Percentiles rank a stretch among this genome's conserved stretches.
These are phyloP conservation scores for Setophaga petechia DNA, from an alignment of 2,113 vertebrate species.

Conservation along the genomic window DNA sequence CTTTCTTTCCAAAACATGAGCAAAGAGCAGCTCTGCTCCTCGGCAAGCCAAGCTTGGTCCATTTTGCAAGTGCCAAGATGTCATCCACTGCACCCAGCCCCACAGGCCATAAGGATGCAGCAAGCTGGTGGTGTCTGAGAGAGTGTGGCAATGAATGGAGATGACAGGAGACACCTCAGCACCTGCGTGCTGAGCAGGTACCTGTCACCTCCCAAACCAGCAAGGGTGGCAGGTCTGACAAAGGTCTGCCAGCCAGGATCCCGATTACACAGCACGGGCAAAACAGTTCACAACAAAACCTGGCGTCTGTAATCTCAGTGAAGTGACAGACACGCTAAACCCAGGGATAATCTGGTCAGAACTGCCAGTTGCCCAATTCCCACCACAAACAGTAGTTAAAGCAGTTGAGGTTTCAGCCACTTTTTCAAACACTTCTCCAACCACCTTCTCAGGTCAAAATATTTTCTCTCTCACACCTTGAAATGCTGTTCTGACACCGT, in stretches of 20 bases:
- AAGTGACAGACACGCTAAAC: neutral
- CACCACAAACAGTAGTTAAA: neutral
- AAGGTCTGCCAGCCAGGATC: neutral
- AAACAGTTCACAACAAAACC: neutral
- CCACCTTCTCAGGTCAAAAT: neutral
- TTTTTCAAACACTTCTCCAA: neutral
- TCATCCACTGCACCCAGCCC: neutral
- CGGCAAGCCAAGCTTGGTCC: neutral
- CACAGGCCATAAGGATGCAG: accelerated
- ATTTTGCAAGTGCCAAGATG: accelerated
- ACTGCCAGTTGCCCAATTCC: neutral
- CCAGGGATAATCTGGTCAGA: neutral
- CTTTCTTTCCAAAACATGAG: neutral
- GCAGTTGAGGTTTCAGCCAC: neutral
- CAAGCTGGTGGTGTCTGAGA: accelerated
- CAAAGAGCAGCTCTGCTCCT: neutral
- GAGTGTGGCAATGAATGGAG: accelerated
- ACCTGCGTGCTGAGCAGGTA: neutral
- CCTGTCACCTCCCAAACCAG: neutral
- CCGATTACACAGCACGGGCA: neutral
- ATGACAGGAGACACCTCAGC: neutral
- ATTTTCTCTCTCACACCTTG: neutral
- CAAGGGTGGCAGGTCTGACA: neutral
- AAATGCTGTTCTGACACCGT: neutral
- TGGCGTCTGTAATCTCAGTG: neutral